Evolutionary conservation across 2,888 invertebrate species (phyloP).

Genomic region (Dorcus parallelipipedus): DNA sequence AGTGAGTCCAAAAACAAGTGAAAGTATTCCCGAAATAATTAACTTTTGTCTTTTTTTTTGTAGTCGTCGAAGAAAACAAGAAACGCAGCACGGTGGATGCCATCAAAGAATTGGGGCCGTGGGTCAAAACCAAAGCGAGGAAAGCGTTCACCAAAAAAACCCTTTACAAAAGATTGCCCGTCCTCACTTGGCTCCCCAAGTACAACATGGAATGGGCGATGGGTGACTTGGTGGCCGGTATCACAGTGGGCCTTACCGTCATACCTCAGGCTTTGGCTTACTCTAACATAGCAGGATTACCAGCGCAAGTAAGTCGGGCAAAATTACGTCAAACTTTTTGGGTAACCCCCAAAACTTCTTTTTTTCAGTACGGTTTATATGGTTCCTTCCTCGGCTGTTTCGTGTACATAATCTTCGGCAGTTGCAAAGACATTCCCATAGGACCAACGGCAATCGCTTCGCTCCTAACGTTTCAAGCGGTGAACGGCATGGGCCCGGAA

Average conservation of each 20-base stretch:
- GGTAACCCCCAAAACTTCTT: constrained; percentile 5
- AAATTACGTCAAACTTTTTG: no score
- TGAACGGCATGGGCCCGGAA: constrained; percentile 60
- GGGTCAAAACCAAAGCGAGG: constrained; percentile 49
- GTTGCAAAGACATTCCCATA: constrained; percentile 88
- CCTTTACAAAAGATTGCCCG: constrained; percentile 70
- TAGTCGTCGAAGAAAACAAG: constrained; percentile 33
- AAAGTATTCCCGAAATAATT: not conserved
- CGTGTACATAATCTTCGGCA: constrained; percentile 86
- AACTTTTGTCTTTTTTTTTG: constrained; percentile 11
- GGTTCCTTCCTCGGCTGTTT: constrained; percentile 91
- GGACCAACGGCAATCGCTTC: constrained; percentile 93
- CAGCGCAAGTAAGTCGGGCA: constrained; percentile 56
- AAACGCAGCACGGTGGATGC: constrained; percentile 22
- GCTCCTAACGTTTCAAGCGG: constrained; percentile 76
- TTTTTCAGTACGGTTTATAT: constrained; percentile 80
- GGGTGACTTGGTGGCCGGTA: constrained; percentile 85
- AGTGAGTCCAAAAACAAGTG: constrained; percentile 44
- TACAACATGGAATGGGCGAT: constrained; percentile 70
- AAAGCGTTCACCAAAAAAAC: constrained; percentile 64
- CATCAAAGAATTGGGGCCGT: constrained; percentile 36
- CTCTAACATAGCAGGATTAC: constrained; percentile 74
- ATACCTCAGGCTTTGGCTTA: constrained; percentile 88
- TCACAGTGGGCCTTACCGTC: constrained; percentile 90
- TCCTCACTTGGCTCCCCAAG: constrained; percentile 73